Evolutionary conservation across 2,888 invertebrate genomes (phyloP), one percentile per base, ranked within the genome.

Genomic region (Crioceris asparagi): DNA sequence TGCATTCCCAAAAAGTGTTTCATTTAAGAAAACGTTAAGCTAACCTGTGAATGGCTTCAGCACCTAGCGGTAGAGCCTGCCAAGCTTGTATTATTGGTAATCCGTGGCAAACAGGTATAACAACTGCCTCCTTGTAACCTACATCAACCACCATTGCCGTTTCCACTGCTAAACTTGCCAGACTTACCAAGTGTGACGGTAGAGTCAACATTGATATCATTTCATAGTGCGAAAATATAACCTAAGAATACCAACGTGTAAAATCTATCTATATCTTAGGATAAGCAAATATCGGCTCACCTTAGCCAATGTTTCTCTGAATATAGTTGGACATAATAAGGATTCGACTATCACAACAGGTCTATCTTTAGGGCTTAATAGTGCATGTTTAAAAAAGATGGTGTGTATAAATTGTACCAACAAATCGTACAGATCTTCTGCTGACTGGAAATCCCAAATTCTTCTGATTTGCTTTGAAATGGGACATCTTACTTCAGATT

Each of bases 281-380:
- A 15, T 2, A 23, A 33, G 40, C 12, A 14, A 18, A 8, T 32
- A n/a, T 35, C 3, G 4, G 31, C 34, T 23, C 29, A 90, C 92
- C 61, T 83, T 84, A 0, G 93, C 93, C 7, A 97, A 67, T 0
- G 84, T 84, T 55, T 94, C 85, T 41, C 93, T 70, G 57, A 92
- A 83, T 36, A 77, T 63, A 1, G 87, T 84, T 3, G 79, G 83
- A 19, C 83, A 80, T 14, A 96, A 71, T 8, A 93, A 68, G 3
- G 90, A 92, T 65, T 97, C 97, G 14, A 96, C 81, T 18, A 97
- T 72, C 4, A 97, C 83, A 21, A 97, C 79, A 59, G 87, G 82
- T 15, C 92, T 74, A 54, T 92, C 94, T 64, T 94, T 93, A 0
- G 96, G 93, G 58, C 87, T 94, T 30, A 92, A 82, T 32, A 93